Percentiles rank a stretch among this genome's conserved stretches.
These are phyloP conservation scores for Zelleria hepariella DNA, from an alignment of 2,888 invertebrate species.

Conservation along the genomic window DNA sequence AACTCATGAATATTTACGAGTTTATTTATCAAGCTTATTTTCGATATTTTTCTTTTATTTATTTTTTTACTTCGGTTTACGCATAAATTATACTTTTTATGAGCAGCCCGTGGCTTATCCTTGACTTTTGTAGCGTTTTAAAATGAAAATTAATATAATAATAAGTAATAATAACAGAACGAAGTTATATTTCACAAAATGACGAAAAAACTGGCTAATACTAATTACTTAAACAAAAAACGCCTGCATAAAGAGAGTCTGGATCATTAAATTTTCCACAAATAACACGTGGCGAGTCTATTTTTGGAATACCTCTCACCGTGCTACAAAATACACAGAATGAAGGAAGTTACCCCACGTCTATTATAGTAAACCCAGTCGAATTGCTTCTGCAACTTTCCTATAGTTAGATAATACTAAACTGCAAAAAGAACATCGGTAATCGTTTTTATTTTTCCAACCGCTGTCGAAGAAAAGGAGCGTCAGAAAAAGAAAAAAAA, in stretches of 20 bases:
- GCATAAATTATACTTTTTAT: neutral
- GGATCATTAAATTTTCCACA: neutral
- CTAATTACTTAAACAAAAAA: slow-evolving; percentile 2
- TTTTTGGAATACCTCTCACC: neutral
- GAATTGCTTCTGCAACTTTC: no score
- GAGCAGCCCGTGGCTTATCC: neutral
- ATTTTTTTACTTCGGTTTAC: neutral
- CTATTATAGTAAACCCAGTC: neutral
- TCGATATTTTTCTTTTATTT: neutral
- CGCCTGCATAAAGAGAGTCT: neutral
- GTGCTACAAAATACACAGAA: neutral
- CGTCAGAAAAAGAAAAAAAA: no score
- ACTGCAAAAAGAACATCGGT: neutral
- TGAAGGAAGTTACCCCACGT: neutral
- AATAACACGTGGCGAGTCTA: neutral
- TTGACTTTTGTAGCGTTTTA: neutral
- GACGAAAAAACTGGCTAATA: neutral
- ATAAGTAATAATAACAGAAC: neutral
- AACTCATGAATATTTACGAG: slow-evolving; percentile 29
- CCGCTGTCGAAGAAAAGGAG: no score
- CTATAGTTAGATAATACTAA: neutral
- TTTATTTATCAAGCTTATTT: slow-evolving; percentile 11
- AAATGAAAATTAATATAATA: no score
- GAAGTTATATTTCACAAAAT: neutral
- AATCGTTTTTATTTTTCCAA: no score